Percentiles rank a stretch among this genome's conserved stretches.
Conservation (phyloP, 2,797 vertebrate species). For the Fratercula arctica region DNA sequence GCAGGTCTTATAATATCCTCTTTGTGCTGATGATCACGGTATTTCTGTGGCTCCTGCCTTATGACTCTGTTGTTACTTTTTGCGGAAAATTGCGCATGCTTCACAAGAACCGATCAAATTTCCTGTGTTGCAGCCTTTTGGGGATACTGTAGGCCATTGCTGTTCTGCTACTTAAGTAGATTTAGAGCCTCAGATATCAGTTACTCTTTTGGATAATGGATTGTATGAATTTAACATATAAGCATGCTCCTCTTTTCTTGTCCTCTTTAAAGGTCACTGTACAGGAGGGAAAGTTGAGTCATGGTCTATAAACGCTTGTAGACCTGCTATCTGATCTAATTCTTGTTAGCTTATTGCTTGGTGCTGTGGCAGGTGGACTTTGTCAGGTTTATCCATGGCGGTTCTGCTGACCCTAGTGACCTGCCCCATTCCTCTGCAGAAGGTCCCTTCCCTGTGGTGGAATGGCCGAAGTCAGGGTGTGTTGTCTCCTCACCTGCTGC, state of each 20-base stretch:
- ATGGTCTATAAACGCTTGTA: conserved; percentile 49
- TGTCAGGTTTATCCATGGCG: neutral
- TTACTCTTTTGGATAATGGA: conserved; percentile 8
- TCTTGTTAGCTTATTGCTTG: conserved; percentile 33
- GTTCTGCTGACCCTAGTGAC: neutral
- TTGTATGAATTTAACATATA: conserved; percentile 43
- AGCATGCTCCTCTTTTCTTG: neutral
- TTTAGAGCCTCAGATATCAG: neutral
- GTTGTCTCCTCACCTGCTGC: neutral
- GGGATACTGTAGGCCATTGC: neutral
- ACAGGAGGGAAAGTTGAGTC: conserved; percentile 52
- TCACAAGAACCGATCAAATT: neutral
- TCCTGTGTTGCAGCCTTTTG: neutral
- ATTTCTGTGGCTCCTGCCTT: neutral
- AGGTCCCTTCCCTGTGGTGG: neutral
- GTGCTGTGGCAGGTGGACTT: conserved; percentile 41
- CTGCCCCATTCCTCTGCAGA: neutral
- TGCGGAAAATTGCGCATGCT: neutral
- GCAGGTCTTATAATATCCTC: neutral
- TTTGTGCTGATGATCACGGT: neutral
- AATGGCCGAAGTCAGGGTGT: neutral
- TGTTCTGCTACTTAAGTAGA: neutral
- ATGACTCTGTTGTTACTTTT: neutral
- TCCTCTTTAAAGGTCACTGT: conserved; percentile 28
- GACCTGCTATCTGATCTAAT: conserved; percentile 31